A percentile compares a stretch with the other conserved stretches of the same genome.
These are phyloP conservation scores for Plecturocebus donacophilus DNA, from an alignment of 2,113 vertebrate genomes.

Conservation along the genomic window DNA sequence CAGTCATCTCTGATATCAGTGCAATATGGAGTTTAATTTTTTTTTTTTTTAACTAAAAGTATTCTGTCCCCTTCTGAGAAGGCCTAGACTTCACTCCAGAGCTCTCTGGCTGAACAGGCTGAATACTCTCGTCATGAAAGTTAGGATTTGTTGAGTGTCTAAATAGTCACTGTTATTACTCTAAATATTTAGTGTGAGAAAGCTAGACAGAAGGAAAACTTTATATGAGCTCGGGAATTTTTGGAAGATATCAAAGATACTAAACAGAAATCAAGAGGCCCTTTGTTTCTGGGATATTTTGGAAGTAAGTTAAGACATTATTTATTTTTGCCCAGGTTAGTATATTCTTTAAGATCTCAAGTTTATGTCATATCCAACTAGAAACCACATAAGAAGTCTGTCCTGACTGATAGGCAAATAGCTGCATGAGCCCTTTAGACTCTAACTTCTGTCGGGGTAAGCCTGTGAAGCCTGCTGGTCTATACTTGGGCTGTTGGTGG, in stretches of 20 bases:
- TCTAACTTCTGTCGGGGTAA: background rate
- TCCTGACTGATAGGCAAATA: background rate
- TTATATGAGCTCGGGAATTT: constrained; percentile 58
- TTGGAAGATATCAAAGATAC: constrained; percentile 51
- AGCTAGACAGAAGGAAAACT: constrained; percentile 52
- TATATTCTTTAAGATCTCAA: background rate
- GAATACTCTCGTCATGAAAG: background rate
- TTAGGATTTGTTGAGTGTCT: constrained; percentile 61
- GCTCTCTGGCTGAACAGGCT: background rate
- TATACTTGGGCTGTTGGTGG: rapidly evolving
- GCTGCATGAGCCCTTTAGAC: background rate
- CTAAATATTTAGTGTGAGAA: constrained; percentile 68
- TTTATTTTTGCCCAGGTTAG: background rate
- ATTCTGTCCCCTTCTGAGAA: background rate
- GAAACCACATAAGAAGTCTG: rapidly evolving
- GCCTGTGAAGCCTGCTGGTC: background rate
- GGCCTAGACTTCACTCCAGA: background rate
- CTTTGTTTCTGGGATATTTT: constrained; percentile 50
- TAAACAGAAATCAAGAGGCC: constrained; percentile 47
- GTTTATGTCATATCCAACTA: background rate
- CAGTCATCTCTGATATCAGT: background rate
- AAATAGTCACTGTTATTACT: constrained; percentile 68
- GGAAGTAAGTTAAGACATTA: background rate
- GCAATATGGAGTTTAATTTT: background rate
- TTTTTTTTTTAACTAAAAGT: background rate